These are phyloP conservation scores for Egretta garzetta DNA, from an alignment of 2,113 vertebrate genomes.

Conservation along the genomic window DNA sequence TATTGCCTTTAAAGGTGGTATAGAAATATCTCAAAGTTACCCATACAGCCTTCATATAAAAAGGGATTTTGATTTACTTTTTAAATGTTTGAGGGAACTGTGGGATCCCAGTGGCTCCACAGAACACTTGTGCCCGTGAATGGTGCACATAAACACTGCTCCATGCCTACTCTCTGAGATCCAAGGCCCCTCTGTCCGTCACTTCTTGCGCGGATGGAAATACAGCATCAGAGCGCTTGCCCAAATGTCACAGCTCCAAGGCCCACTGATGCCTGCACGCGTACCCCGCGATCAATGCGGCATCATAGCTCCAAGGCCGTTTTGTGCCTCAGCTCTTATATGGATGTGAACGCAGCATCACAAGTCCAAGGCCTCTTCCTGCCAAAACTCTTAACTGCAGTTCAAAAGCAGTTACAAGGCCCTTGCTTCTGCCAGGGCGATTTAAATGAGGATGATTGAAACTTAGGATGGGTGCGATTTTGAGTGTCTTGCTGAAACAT, in stretches of 20 bases:
- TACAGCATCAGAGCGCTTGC: neutral
- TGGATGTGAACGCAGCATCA: neutral
- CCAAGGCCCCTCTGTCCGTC: neutral
- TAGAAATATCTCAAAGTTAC: neutral
- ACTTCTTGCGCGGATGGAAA: neutral
- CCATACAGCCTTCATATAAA: neutral
- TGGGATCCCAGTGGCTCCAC: neutral
- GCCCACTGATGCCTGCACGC: neutral
- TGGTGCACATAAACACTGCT: neutral
- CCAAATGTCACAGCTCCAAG: neutral
- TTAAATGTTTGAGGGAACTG: neutral
- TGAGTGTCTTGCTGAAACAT: neutral
- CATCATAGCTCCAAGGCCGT: neutral
- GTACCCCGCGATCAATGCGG: fast-evolving
- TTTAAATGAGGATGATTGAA: neutral
- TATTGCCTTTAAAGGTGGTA: constrained; percentile 38
- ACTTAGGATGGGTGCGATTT: neutral
- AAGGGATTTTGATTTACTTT: neutral
- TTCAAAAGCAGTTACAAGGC: neutral
- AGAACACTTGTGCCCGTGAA: neutral
- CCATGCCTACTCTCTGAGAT: neutral
- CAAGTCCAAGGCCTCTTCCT: neutral
- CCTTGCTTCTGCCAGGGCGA: neutral
- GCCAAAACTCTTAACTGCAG: neutral
- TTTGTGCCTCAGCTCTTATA: neutral